Percentiles rank a stretch among this genome's conserved stretches.
Conservation (phyloP, 2,888 invertebrate genomes). For the Limnephilus auricula region DNA sequence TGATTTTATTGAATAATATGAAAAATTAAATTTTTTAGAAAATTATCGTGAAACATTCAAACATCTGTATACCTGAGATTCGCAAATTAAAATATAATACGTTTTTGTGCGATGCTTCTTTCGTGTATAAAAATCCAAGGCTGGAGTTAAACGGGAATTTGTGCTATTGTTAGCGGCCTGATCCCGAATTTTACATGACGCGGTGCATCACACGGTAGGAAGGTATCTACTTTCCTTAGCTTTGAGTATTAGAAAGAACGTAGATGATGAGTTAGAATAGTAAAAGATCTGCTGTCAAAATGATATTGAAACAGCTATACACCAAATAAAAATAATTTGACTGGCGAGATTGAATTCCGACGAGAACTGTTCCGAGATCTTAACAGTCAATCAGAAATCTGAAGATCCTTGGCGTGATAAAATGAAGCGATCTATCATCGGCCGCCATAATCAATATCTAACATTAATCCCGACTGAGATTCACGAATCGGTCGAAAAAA, state of each 20-base stretch:
- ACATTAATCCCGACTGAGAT: conserved; percentile 32
- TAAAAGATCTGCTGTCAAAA: not conserved
- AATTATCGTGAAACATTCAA: too few relatives aligned
- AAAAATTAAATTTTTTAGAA: too few relatives aligned
- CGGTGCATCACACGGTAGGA: too few relatives aligned
- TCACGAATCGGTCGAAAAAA: not conserved
- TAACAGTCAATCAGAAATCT: not conserved
- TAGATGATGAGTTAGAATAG: not conserved
- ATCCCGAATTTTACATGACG: too few relatives aligned
- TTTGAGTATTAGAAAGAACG: not conserved
- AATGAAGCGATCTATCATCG: conserved; percentile 61
- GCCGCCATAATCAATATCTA: conserved; percentile 12
- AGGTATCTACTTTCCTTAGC: not conserved
- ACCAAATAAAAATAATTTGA: not conserved
- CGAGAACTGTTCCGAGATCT: not conserved
- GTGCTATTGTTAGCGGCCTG: too few relatives aligned
- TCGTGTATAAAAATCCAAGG: too few relatives aligned
- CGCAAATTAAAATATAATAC: too few relatives aligned
- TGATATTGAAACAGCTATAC: not conserved
- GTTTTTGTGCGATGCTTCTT: too few relatives aligned
- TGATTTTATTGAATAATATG: too few relatives aligned
- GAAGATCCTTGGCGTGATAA: conserved; percentile 23
- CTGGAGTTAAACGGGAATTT: too few relatives aligned
- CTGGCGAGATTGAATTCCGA: not conserved
- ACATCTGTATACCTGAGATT: too few relatives aligned